phyloP scores from a whole-genome alignment of 2,797 vertebrate species.

The Alfaro cultratus region DNA sequence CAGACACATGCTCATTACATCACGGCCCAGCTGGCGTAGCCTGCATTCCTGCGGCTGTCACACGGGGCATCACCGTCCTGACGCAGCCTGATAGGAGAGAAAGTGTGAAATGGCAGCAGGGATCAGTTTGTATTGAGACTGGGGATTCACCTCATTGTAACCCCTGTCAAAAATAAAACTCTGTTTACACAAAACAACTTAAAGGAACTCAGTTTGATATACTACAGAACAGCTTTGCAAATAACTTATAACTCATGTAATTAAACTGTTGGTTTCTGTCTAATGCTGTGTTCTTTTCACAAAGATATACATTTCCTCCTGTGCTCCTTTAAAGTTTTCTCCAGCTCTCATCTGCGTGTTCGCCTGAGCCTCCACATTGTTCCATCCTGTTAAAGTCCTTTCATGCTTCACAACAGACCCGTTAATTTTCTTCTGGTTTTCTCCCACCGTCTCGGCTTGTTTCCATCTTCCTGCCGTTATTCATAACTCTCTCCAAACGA shows the following conservation, averaged over 20 bases:
- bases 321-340: slow-evolving; percentile 32
- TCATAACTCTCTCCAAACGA: slow-evolving; percentile 47
- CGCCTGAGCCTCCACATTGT: slow-evolving; percentile 59
- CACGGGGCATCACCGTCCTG: slow-evolving; percentile 74
- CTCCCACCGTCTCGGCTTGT: slow-evolving; percentile 59
- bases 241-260: not conserved
- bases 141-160: slow-evolving; percentile 35
- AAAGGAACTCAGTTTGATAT: not conserved
- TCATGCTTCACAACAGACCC: slow-evolving; percentile 26
- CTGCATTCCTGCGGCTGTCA: slow-evolving; percentile 71
- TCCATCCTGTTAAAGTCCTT: slow-evolving; percentile 48
- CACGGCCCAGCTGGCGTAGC: slow-evolving; percentile 63
- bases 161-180: no score
- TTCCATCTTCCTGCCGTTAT: slow-evolving; percentile 68
- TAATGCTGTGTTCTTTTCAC: slow-evolving; percentile 8
- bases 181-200: not conserved
- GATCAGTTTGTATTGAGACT: slow-evolving; percentile 10
- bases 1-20: slow-evolving; percentile 68
- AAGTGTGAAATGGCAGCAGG: slow-evolving; percentile 37
- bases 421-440: slow-evolving; percentile 48
- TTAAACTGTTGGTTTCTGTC: not conserved
- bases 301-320: slow-evolving; percentile 32
- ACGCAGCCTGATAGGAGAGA: slow-evolving; percentile 23
- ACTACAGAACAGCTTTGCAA: not conserved
- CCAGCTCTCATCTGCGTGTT: slow-evolving; percentile 40